Conservation (phyloP, 2,113 vertebrate species). For the Oncorhynchus masou region DNA sequence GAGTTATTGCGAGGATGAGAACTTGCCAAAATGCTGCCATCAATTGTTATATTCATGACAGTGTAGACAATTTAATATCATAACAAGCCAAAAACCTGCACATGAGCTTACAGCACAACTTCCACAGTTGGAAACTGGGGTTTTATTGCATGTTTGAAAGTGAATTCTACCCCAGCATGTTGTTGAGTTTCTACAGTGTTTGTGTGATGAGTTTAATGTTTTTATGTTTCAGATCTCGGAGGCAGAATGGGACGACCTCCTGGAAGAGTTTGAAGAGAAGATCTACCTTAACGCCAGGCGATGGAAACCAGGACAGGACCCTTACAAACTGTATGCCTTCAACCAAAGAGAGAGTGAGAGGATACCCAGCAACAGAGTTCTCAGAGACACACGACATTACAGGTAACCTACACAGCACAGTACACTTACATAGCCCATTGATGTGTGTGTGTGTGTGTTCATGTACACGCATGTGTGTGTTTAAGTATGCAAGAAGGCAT, state of each 20-base stretch:
- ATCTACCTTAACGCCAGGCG: slow-evolving; percentile 84
- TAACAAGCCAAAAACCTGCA: not conserved
- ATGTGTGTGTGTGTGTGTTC: not conserved
- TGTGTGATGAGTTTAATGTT: not conserved
- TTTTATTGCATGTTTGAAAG: not conserved
- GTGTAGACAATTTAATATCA: not conserved
- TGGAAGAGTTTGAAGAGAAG: slow-evolving; percentile 93
- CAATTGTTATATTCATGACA: not conserved
- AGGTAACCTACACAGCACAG: slow-evolving; percentile 71
- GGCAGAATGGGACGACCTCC: slow-evolving; percentile 89
- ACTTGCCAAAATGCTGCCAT: not conserved
- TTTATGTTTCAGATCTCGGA: slow-evolving; percentile 77
- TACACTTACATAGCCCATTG: not conserved
- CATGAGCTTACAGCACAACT: not conserved
- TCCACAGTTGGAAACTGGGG: not conserved
- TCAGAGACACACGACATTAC: slow-evolving; percentile 87
- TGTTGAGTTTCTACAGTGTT: not conserved
- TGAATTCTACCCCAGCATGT: not conserved
- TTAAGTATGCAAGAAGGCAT: not conserved
- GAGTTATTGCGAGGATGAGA: not conserved
- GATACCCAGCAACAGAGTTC: slow-evolving; percentile 87
- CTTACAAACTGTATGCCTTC: slow-evolving; percentile 92
- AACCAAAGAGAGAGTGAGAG: slow-evolving; percentile 96
- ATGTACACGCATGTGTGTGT: not conserved
- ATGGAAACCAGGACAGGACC: slow-evolving; percentile 92